phyloP scores from a whole-genome alignment of 2,888 invertebrate genomes.

The Homarus gammarus region DNA sequence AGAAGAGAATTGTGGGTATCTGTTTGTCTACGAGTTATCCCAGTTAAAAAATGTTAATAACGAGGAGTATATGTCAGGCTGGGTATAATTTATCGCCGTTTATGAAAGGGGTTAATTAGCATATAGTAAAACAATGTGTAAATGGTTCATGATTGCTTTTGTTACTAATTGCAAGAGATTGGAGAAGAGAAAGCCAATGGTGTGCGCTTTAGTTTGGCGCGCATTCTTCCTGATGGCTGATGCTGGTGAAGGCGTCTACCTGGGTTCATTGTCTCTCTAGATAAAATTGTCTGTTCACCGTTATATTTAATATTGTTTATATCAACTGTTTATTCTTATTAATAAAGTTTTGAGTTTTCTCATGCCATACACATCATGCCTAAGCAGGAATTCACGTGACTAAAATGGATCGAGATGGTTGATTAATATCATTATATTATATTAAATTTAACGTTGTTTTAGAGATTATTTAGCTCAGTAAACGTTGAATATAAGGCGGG shows the following conservation, averaged over 20 bases:
- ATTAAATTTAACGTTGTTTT: no score
- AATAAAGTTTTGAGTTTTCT: not conserved
- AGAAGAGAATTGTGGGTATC: no score
- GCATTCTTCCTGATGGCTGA: constrained; percentile 58
- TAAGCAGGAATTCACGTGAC: not conserved
- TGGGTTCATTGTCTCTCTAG: not conserved
- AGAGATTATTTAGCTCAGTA: no score
- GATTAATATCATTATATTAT: not conserved
- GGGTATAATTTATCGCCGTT: no score
- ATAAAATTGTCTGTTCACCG: not conserved
- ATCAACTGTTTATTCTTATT: not conserved
- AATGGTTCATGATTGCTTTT: not conserved
- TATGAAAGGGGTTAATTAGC: not conserved
- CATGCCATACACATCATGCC: not conserved
- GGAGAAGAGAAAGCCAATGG: constrained; percentile 44
- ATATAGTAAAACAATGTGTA: no score
- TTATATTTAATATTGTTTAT: not conserved
- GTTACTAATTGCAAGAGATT: not conserved
- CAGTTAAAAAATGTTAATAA: no score
- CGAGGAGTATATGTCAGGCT: no score
- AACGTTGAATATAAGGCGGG: not conserved
- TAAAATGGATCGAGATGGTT: not conserved
- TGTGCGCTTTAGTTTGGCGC: constrained; percentile 68
- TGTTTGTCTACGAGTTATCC: no score
- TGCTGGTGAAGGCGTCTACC: constrained; percentile 58